Conservation (phyloP, 1,140 invertebrate genomes). For the Ceratina calcarata region DNA sequence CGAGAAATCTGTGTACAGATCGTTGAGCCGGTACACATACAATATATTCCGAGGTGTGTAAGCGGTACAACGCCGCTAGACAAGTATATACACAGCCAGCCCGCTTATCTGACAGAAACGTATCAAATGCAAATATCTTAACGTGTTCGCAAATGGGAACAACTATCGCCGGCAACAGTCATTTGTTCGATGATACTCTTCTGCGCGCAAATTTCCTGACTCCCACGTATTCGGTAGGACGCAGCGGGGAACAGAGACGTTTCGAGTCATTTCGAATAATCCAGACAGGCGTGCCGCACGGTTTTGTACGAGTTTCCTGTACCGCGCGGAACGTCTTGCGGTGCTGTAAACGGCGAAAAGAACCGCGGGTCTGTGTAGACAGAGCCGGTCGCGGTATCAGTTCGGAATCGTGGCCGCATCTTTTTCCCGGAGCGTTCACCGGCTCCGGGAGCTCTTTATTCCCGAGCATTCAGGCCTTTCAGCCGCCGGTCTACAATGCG, state of each 20-base stretch:
- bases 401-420: slow-evolving; percentile 20
- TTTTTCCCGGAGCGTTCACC: slow-evolving; percentile 29
- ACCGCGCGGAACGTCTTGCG: background rate
- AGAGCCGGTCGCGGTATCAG: slow-evolving; percentile 8
- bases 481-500: slow-evolving; percentile 16
- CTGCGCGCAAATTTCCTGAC: too few species aligned
- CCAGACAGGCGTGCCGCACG: too few species aligned
- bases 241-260: too few species aligned
- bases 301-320: background rate
- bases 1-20: slow-evolving; percentile 41
- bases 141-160: background rate
- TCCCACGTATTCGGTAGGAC: too few species aligned
- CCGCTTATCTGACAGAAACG: slow-evolving; percentile 43
- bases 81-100: background rate
- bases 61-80: slow-evolving; percentile 10
- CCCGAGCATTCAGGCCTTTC: slow-evolving; percentile 34
- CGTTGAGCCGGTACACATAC: slow-evolving; percentile 6
- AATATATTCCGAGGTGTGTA: slow-evolving; percentile 9
- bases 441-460: slow-evolving; percentile 9
- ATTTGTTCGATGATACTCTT: background rate
- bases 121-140: slow-evolving; percentile 37
- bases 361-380: background rate
- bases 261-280: too few species aligned
- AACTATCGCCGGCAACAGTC: background rate
- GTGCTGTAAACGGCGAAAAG: background rate